Evolutionary conservation across 2,888 invertebrate genomes (phyloP).

Genomic region (Sphaerophoria rueppellii): DNA sequence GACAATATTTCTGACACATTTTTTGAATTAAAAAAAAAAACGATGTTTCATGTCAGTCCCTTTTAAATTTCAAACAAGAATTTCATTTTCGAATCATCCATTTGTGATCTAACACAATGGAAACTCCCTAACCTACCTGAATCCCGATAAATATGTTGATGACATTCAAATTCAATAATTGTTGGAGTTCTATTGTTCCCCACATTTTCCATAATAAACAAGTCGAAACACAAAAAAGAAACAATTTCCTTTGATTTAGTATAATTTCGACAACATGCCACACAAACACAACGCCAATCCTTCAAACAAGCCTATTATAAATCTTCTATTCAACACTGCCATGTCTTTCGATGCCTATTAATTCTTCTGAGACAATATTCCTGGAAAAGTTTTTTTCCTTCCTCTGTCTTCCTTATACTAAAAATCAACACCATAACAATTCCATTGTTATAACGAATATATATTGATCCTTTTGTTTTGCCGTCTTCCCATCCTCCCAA

Average conservation of each 20-base stretch:
- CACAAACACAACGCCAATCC: background rate
- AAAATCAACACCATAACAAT: conserved; percentile 18
- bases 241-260: background rate
- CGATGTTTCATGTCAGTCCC: no score
- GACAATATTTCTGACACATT: no score
- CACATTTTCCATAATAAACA: background rate
- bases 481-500: background rate
- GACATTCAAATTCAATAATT: no score
- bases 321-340: background rate
- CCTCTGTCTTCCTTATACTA: background rate
- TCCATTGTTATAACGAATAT: conserved; percentile 1
- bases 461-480: background rate
- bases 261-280: background rate
- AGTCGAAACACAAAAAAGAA: background rate
- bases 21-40: no score
- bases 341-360: background rate
- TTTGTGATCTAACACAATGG: no score
- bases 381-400: background rate
- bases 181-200: background rate
- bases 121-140: no score
- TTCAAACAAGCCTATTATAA: background rate
- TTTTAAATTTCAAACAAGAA: no score
- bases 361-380: conserved; percentile 10
- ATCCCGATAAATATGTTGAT: no score
- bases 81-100: no score